Evolutionary conservation across 1,140 invertebrate genomes (phyloP).

Genomic region (Saccostrea cuccullata): DNA sequence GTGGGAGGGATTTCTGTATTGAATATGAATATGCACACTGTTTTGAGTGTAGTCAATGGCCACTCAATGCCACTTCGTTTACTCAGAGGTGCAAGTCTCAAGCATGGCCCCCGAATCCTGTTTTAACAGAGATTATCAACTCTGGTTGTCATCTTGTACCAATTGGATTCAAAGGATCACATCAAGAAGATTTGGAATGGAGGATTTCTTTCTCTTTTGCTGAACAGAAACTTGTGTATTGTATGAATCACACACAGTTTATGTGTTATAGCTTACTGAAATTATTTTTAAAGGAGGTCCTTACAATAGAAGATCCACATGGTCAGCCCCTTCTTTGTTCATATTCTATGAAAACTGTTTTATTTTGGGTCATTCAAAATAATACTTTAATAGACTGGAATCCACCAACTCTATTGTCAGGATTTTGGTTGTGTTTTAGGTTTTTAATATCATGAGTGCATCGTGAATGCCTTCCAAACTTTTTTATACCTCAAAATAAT

Average conservation of each 20-base stretch:
- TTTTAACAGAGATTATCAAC: background rate
- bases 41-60: background rate
- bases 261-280: conserved; percentile 37
- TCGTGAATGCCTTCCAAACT: background rate
- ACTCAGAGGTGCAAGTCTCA: background rate
- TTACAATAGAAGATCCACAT: too few relatives aligned
- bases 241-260: conserved; percentile 44
- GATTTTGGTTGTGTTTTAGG: background rate
- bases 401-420: background rate
- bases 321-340: conserved; percentile 11
- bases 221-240: conserved; percentile 30
- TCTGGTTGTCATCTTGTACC: conserved; percentile 36
- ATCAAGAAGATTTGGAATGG: conserved; percentile 26
- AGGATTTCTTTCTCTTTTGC: conserved; percentile 37
- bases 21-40: background rate
- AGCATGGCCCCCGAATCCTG: background rate
- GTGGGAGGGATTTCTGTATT: background rate
- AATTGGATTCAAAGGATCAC: background rate
- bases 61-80: background rate
- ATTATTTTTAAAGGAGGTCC: conserved; percentile 23
- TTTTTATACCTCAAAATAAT: background rate
- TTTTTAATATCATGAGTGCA: background rate
- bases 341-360: conserved; percentile 37
- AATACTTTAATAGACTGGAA: too few relatives aligned
- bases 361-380: conserved; percentile 32